phyloP scores from a whole-genome alignment of 2,797 vertebrate species.

The Urophycis tenuis region DNA sequence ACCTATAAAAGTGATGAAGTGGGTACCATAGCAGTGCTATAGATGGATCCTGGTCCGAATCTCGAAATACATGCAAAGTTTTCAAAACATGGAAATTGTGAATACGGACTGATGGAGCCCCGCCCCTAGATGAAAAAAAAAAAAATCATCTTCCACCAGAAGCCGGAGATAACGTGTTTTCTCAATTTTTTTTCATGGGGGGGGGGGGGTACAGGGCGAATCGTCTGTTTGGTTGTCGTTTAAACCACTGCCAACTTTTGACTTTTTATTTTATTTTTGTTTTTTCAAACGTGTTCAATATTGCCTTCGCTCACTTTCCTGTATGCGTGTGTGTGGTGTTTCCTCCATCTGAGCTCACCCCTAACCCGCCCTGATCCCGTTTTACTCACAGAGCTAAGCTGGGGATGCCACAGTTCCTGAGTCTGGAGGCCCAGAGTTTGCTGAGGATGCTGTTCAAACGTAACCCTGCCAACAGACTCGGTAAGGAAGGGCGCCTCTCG shows the following conservation, averaged over 20 bases:
- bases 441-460: conserved; percentile 96
- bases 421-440: conserved; percentile 94
- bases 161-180: background rate
- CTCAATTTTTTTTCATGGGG: background rate
- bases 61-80: background rate
- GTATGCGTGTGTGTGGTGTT: background rate
- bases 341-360: conserved; percentile 4
- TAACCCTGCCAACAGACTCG: conserved; percentile 92
- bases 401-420: conserved; percentile 98
- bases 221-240: background rate
- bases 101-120: background rate
- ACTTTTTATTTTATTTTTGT: background rate
- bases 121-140: background rate
- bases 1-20: background rate
- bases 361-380: conserved; percentile 10
- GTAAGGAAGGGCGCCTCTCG: conserved; percentile 58
- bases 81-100: background rate
- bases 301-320: background rate
- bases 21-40: background rate
- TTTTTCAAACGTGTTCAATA: no score
- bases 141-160: background rate
- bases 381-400: conserved; percentile 81
- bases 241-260: background rate
- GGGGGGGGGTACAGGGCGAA: no score
- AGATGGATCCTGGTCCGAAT: background rate